Conservation (phyloP, 2,113 vertebrate genomes). For the Caloenas nicobarica region DNA sequence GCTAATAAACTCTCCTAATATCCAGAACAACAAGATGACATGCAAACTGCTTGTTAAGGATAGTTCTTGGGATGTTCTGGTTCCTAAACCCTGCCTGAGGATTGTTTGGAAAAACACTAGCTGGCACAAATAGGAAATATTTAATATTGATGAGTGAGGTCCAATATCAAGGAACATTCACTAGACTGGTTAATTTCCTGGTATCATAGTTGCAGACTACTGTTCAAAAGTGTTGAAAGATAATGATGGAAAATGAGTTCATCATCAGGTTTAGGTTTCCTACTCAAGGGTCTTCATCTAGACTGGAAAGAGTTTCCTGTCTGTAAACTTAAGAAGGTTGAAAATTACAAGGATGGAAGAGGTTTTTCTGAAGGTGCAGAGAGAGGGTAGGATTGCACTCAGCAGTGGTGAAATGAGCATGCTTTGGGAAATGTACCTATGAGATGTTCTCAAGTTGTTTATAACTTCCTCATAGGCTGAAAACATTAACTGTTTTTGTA, state of each 20-base stretch:
- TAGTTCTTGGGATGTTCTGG: background rate
- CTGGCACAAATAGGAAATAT: background rate
- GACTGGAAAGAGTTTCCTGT: background rate
- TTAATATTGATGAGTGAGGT: background rate
- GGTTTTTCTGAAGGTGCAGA: background rate
- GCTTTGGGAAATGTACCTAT: background rate
- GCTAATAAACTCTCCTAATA: background rate
- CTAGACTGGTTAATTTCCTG: background rate
- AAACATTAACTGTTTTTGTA: background rate
- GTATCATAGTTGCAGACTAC: background rate
- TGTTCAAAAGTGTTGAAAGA: background rate
- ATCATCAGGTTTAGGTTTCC: background rate
- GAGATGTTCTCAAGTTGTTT: background rate
- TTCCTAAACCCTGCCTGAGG: background rate
- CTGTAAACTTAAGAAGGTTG: background rate
- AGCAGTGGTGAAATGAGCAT: background rate
- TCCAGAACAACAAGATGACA: background rate
- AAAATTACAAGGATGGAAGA: background rate
- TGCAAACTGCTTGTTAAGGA: background rate
- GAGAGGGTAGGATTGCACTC: background rate
- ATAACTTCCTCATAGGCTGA: background rate
- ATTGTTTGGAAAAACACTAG: background rate
- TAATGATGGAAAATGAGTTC: background rate
- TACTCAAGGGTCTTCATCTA: background rate
- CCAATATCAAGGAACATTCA: background rate